Evolutionary conservation across 2,797 vertebrate genomes (phyloP).

Genomic region (Rhynchotus rufescens): DNA sequence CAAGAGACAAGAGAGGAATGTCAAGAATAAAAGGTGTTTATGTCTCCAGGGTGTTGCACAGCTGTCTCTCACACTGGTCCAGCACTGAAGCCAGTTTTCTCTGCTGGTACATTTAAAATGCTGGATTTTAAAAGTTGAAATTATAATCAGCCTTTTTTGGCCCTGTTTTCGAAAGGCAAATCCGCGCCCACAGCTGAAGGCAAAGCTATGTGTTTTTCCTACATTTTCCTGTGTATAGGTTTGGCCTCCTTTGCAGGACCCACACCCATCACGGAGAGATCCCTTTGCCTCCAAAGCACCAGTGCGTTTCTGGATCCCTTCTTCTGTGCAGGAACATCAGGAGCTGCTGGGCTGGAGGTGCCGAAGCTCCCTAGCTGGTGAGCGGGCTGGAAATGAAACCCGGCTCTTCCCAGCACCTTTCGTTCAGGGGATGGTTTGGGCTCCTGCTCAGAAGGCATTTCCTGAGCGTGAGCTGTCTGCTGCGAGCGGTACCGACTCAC

Average conservation of each 20-base stretch:
- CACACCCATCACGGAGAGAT: neutral
- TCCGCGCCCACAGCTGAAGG: neutral
- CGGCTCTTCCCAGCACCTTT: neutral
- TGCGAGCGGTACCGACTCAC: neutral
- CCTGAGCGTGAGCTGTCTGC: neutral
- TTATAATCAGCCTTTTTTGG: neutral
- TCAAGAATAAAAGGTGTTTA: conserved; percentile 37
- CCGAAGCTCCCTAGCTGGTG: neutral
- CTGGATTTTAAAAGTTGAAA: neutral
- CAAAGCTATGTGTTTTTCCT: neutral
- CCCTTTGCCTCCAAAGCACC: neutral
- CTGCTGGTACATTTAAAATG: neutral
- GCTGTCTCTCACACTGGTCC: neutral
- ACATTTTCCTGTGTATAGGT: neutral
- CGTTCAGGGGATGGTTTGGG: neutral
- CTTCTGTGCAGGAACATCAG: neutral
- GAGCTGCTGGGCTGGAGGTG: neutral
- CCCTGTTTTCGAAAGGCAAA: neutral
- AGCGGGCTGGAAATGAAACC: neutral
- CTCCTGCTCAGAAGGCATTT: conserved; percentile 7
- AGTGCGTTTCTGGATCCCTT: neutral
- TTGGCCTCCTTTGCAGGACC: neutral
- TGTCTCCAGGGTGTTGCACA: neutral
- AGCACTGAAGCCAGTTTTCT: neutral
- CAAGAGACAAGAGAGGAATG: neutral